phyloP scores from a whole-genome alignment of 1,140 invertebrate species.

The Heliconius hermathena region DNA sequence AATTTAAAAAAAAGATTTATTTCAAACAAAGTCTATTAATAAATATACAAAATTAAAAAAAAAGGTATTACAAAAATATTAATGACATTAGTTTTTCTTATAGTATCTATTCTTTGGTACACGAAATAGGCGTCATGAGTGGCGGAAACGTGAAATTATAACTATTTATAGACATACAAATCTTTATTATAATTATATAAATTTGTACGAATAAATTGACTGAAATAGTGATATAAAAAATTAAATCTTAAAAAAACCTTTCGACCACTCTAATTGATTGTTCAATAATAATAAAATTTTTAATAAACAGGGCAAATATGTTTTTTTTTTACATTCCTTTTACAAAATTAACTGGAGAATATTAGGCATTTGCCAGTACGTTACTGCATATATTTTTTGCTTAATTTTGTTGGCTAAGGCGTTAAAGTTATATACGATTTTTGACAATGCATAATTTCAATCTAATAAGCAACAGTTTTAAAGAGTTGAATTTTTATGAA shows the following conservation, averaged over 20 bases:
- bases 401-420: no score
- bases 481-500: background rate
- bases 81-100: background rate
- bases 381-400: no score
- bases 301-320: background rate
- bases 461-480: background rate
- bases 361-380: no score
- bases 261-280: background rate
- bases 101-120: constrained; percentile 20
- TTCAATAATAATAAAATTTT: background rate
- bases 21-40: background rate
- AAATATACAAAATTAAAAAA: background rate
- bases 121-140: constrained; percentile 14
- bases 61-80: background rate
- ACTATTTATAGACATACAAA: background rate
- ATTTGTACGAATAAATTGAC: constrained; percentile 28
- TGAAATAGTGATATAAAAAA: constrained; percentile 7
- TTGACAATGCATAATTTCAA: no score
- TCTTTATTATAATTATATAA: background rate
- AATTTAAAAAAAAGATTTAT: background rate
- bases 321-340: no score
- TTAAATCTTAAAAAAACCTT: background rate
- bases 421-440: no score
- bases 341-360: no score
- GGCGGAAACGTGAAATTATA: background rate